phyloP scores from a whole-genome alignment of 2,888 invertebrate genomes.

The Callinectes sapidus region DNA sequence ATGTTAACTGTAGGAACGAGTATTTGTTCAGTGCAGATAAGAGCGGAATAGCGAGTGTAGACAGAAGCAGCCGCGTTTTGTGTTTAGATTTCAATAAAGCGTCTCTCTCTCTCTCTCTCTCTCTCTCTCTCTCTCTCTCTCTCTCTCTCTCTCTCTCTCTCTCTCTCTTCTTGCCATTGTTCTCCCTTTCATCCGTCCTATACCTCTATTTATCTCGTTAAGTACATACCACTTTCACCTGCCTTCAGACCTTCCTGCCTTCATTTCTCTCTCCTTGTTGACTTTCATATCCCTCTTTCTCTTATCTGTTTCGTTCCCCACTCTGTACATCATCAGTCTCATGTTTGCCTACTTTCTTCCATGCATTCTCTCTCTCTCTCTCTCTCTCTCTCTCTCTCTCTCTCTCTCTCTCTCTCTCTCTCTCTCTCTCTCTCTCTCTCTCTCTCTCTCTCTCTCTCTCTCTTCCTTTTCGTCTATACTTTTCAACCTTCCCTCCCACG shows the following conservation, averaged over 20 bases:
- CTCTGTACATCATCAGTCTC: background rate
- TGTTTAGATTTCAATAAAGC: background rate
- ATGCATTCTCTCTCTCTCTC: background rate
- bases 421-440: background rate
- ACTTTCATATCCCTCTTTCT: background rate
- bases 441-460: background rate
- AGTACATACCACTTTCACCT: background rate
- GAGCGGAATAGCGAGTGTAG: background rate
- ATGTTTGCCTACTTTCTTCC: background rate
- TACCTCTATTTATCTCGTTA: background rate
- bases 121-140: conserved; percentile 45
- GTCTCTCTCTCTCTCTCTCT: conserved; percentile 34
- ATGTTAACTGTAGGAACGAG: background rate
- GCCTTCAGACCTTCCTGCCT: background rate
- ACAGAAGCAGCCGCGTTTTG: background rate
- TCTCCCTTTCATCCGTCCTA: background rate
- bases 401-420: conserved; percentile 10
- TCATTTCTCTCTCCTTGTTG: background rate
- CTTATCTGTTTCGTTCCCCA: background rate
- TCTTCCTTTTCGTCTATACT: background rate
- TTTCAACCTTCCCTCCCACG: background rate
- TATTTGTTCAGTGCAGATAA: background rate
- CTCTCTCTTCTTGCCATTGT: background rate
- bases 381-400: conserved; percentile 29
- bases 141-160: conserved; percentile 41